These are phyloP conservation scores for Pontoporia blainvillei DNA, from an alignment of 2,113 vertebrate genomes.

Conservation along the genomic window DNA sequence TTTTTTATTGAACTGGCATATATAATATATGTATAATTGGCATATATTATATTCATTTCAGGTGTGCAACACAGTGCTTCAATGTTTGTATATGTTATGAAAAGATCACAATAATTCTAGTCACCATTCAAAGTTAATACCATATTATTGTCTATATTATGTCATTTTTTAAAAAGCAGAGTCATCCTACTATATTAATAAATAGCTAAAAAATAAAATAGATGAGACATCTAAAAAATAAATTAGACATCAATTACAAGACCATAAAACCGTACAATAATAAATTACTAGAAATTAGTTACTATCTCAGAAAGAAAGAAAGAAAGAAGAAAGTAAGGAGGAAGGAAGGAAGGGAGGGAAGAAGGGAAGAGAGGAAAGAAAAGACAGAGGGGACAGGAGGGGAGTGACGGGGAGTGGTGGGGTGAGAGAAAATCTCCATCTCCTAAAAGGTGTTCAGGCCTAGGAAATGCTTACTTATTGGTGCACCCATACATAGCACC, in stretches of 20 bases:
- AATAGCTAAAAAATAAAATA: background rate
- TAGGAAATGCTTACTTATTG: background rate
- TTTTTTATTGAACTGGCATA: background rate
- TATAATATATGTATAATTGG: background rate
- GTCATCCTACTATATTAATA: background rate
- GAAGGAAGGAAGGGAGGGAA: too few relatives aligned
- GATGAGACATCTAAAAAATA: too few relatives aligned
- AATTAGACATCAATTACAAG: background rate
- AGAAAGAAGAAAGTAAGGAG: background rate
- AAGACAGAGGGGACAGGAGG: background rate
- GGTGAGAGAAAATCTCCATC: too few relatives aligned
- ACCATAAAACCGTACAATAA: background rate
- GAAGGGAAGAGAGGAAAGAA: background rate
- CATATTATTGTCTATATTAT: background rate
- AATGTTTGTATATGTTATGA: background rate
- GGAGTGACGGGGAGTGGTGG: background rate
- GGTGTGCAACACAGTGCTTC: background rate
- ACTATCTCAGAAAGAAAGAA: background rate
- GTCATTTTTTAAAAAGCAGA: background rate
- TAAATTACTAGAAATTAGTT: background rate
- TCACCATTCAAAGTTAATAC: background rate
- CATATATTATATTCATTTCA: background rate
- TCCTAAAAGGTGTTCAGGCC: background rate
- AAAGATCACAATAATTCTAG: background rate
- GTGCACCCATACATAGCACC: fast-evolving